Evolutionary conservation across 2,113 vertebrate genomes (phyloP).

Genomic region (Pomatostomus ruficeps): DNA sequence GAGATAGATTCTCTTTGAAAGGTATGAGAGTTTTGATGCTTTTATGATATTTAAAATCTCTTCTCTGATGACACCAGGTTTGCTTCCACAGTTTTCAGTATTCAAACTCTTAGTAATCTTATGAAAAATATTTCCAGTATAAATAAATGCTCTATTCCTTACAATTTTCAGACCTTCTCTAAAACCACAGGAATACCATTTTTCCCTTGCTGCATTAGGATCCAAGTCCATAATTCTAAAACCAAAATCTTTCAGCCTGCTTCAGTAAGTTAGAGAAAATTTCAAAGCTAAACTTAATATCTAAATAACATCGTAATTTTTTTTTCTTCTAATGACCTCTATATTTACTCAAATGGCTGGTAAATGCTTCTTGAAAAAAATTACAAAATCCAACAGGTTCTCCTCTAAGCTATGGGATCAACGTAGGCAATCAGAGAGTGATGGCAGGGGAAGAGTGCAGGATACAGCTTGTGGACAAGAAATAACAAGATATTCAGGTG

Average conservation of each 20-base stretch:
- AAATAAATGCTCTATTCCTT: not conserved
- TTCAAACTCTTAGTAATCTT: not conserved
- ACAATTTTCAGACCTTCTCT: not conserved
- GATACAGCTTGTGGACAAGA: not conserved
- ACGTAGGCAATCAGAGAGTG: not conserved
- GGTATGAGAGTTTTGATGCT: not conserved
- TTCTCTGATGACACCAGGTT: not conserved
- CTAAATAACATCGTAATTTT: not conserved
- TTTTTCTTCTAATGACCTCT: not conserved
- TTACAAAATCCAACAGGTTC: not conserved
- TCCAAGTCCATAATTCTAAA: not conserved
- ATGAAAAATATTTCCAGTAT: not conserved
- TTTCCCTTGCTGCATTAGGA: not conserved
- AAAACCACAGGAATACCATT: accelerated
- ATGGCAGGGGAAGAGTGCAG: not conserved
- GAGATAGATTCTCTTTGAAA: not conserved
- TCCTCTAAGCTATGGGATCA: not conserved
- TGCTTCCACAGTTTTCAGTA: not conserved
- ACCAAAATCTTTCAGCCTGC: not conserved
- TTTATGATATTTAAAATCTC: not conserved
- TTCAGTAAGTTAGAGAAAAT: not conserved
- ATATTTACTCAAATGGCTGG: not conserved
- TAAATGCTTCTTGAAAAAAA: not conserved
- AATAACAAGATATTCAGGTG: not conserved
- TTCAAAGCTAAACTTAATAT: not conserved